These are phyloP conservation scores for Petrocephalus schoutedeni DNA, from an alignment of 2,797 vertebrate genomes.

Conservation along the genomic window DNA sequence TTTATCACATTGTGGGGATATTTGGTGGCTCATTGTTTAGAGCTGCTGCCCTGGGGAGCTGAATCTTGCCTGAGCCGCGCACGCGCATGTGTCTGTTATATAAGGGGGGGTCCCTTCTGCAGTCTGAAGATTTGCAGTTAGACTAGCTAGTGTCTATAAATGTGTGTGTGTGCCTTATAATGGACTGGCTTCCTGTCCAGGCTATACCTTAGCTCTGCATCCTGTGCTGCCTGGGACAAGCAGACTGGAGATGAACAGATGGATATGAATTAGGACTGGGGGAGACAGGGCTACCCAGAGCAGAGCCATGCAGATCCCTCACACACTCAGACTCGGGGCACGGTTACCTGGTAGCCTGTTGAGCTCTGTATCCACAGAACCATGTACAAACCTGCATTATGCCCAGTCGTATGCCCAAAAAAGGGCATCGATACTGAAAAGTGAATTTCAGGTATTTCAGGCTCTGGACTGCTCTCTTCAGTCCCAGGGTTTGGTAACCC, in stretches of 20 bases:
- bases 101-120: background rate
- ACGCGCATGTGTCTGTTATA: background rate
- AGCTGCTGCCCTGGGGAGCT: background rate
- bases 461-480: background rate
- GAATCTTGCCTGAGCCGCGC: background rate
- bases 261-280: background rate
- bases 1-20: background rate
- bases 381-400: background rate
- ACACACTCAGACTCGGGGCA: background rate
- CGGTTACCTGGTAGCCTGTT: background rate
- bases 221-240: background rate
- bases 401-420: background rate
- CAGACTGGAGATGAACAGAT: too few relatives aligned
- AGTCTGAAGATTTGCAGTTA: background rate
- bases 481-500: background rate
- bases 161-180: background rate
- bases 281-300: background rate
- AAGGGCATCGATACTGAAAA: background rate
- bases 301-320: background rate
- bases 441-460: background rate
- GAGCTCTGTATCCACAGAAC: background rate
- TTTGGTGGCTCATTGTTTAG: background rate
- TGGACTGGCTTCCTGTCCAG: background rate
- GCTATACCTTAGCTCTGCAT: background rate
- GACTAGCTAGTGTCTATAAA: background rate